Base-by-base conservation (phyloP, 2,113 vertebrate species). In the Andinoacara biseriatus region DNA sequence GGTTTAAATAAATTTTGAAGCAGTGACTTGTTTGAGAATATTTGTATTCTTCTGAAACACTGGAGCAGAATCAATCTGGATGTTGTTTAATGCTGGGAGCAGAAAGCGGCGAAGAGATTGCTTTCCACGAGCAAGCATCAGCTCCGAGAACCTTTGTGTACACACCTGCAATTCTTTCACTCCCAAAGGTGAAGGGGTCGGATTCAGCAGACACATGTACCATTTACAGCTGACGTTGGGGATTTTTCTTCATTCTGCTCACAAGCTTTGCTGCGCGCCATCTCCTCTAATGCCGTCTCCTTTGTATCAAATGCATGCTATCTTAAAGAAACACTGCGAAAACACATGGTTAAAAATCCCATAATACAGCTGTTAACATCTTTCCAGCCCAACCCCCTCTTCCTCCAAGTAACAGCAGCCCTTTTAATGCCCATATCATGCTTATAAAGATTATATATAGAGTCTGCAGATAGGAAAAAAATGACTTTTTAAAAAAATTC, bases 311-410 rank as follows among this genome's bases (percentile, higher is more conserved):
- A 81, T 22, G 31, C 74, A 52, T 59, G 29, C 77, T 54, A 54
- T 87, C 69, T 80, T 20, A 56, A 22, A 82, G 72, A 79, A 87
- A 76, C 49, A 38, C 67, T 57, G 74, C 35, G 76, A 61, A 86
- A 83, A 78, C 46, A 7, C 18, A 56, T 87, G 49, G 62, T 82
- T 22, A 13, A 43, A 80, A 88, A 85, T 89, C 91, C 86, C 60
- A 26, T 86, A 90, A 90, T 85, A 80, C 89, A 83, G 83, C 77
- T 83, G 77, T 81, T 90, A 91, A 85, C 63, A 82, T 78, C 18
- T 20, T 76, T 62, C 76, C 63, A 84, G 58, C 75, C 60, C 56
- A 20, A 26, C 2, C 26, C 26, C 26, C 26, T 26, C 26, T 26
- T 2, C 26, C 26, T 26, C 26, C 26, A 26, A 26, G 26, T 26